A percentile compares a stretch with the other conserved stretches of the same genome.
Conservation (phyloP, 2,797 vertebrate genomes). For the Hypotaenidia okinawae region DNA sequence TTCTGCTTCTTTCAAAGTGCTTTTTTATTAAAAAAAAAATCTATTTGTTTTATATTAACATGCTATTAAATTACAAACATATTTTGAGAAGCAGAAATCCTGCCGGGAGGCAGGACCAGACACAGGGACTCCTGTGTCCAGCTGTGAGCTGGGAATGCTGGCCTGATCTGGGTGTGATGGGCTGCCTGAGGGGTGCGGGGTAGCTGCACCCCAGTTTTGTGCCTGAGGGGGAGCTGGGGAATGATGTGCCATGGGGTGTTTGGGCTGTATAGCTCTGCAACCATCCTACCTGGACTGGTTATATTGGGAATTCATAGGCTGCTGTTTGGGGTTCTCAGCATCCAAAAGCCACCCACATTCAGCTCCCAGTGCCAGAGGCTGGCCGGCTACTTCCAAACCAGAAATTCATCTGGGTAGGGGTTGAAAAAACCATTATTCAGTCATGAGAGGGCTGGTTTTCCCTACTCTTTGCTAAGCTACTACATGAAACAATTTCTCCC, state of each 20-base stretch:
- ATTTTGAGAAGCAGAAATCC: not conserved
- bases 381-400: not conserved
- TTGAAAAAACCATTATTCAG: not conserved
- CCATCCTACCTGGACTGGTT: not conserved
- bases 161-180: accelerated
- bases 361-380: not conserved
- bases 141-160: not conserved
- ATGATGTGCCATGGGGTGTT: accelerated
- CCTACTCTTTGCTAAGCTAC: not conserved
- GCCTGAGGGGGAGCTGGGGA: not conserved
- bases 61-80: conserved; percentile 14
- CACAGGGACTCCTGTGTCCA: not conserved
- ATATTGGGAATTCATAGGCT: not conserved
- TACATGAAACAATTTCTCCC: not conserved
- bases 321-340: not conserved
- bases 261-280: not conserved
- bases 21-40: not conserved
- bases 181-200: not conserved
- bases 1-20: not conserved
- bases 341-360: not conserved
- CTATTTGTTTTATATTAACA: conserved; percentile 13
- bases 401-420: not conserved
- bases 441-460: not conserved
- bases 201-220: not conserved
- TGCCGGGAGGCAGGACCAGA: not conserved